Base-by-base conservation (phyloP, 1,140 invertebrate genomes). In the Pogonus chalceus region DNA sequence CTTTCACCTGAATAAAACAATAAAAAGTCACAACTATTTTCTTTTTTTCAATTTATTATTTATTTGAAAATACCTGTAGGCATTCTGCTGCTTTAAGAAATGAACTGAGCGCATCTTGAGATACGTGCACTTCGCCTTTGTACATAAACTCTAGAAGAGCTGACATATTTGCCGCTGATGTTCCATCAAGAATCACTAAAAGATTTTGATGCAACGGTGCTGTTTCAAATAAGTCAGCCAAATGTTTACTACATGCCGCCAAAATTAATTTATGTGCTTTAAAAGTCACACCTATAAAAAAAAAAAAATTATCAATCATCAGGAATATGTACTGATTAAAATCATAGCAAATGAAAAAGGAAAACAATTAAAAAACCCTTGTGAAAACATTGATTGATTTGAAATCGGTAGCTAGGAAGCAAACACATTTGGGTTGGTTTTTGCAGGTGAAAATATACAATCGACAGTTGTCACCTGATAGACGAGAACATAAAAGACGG, bases 81-180 rank as follows among this genome's bases (percentile, higher is more conserved):
- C 85, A 87, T 72, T 92, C 90, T 23, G 89, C 90, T 49, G 89
- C 90, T 73, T 92, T 92, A 53, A 92, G 80, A 66, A 93, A 91
- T 68, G 88, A 89, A 63, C 85, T 87, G 53, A 92, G 80, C 56
- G 86, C 86, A 68, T 91, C 87, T 73, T 92, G 88, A 61, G 88
- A 90, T 57, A 92, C 88, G 69, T 92, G 88, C 56, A 92, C 89
- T 72, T 92, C 89, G 9, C 89, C 89, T 69, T 90, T 90, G 75
- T 93, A 93, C 90, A 93, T 93, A 71, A 92, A 93, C 71, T 93
- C 88, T 52, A 93, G 78, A 39, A 93, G 78, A 4, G 89, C 88
- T 54, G 88, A 83, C 86, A 92, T 90, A 70, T 93, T 91, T 62
- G 85, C 80, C 35, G 88, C 86, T 55, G 83, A 83, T 54, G 89